Conservation (phyloP, 2,888 invertebrate genomes). For the Baccha elongata region DNA sequence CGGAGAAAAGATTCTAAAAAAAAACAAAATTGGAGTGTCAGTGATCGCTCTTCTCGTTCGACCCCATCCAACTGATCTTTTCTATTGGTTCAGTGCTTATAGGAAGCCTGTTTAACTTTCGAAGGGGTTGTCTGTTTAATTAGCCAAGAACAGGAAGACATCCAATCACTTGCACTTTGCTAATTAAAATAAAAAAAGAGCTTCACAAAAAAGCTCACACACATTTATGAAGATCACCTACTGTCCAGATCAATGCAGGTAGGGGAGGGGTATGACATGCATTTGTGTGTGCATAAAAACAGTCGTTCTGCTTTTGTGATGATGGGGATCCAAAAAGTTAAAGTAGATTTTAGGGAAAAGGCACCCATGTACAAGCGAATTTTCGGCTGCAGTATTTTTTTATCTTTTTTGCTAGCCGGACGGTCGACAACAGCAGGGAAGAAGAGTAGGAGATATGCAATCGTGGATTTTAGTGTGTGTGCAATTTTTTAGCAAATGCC, state of each 20-base stretch:
- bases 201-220: slow-evolving; percentile 21
- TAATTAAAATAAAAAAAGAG: slow-evolving; percentile 38
- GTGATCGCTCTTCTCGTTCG: slow-evolving; percentile 61
- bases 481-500: slow-evolving; percentile 58
- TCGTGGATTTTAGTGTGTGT: slow-evolving; percentile 64
- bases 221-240: slow-evolving; percentile 28
- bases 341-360: slow-evolving; percentile 62
- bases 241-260: slow-evolving; percentile 29
- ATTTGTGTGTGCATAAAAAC: slow-evolving; percentile 47
- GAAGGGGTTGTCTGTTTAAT: slow-evolving; percentile 64
- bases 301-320: not conserved
- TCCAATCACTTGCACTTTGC: slow-evolving; percentile 32
- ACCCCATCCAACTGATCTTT: slow-evolving; percentile 39
- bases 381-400: slow-evolving; percentile 58
- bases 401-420: slow-evolving; percentile 40
- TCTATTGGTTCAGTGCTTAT: not conserved
- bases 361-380: slow-evolving; percentile 32
- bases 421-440: slow-evolving; percentile 11
- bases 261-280: slow-evolving; percentile 12
- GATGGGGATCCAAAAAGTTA: slow-evolving; percentile 41
- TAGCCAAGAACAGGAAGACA: slow-evolving; percentile 57
- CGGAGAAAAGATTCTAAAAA: slow-evolving; percentile 31
- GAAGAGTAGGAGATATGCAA: slow-evolving; percentile 67
- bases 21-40: slow-evolving; percentile 51
- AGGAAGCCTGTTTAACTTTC: too few relatives aligned